Evolutionary conservation across 1,140 invertebrate species (phyloP).

Genomic region (Sipha flava): DNA sequence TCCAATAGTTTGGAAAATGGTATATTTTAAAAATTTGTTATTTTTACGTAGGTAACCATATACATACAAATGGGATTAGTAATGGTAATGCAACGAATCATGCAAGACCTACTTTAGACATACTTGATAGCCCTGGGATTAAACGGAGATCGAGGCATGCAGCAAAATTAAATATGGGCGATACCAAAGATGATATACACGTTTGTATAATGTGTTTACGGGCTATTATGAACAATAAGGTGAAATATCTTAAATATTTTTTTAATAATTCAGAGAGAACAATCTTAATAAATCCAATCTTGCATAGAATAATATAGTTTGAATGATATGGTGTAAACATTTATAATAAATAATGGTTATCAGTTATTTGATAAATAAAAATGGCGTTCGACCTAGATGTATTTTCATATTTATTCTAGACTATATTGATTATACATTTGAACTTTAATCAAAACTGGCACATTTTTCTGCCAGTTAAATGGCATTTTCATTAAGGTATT

Average conservation of each 20-base stretch:
- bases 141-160: constrained; percentile 72
- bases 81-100: constrained; percentile 17
- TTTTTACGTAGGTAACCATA: background rate
- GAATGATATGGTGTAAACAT: background rate
- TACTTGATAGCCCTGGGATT: constrained; percentile 59
- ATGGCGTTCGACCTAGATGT: background rate
- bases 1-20: background rate
- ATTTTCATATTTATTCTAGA: background rate
- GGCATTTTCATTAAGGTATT: constrained; percentile 1
- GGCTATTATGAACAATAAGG: constrained; percentile 99
- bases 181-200: constrained; percentile 96
- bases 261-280: background rate
- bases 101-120: constrained; percentile 35
- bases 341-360: background rate
- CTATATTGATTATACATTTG: constrained; percentile 6
- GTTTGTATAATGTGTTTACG: constrained; percentile 98
- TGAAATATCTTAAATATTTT: constrained; percentile 42
- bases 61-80: background rate
- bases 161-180: constrained; percentile 90
- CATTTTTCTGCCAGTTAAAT: constrained; percentile 2
- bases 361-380: background rate
- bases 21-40: background rate
- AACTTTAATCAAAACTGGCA: constrained; percentile 20
- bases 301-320: too few relatives aligned
- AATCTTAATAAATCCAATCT: background rate